Evolutionary conservation across 2,797 vertebrate genomes (phyloP), one percentile per base, ranked within the genome.

Genomic region (Spinus olivaceus): DNA sequence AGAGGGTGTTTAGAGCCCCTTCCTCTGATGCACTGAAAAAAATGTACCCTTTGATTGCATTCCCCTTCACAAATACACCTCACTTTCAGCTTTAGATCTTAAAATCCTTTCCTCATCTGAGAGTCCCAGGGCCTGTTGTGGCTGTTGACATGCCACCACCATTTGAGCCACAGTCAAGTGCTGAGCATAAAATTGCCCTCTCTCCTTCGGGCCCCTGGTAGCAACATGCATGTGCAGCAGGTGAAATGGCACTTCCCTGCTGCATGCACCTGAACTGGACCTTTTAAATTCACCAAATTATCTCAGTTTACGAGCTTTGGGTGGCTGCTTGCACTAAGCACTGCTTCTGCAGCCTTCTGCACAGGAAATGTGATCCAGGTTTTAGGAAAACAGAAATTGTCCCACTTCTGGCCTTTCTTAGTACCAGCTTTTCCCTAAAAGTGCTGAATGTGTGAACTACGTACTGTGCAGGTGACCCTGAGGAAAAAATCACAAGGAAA

Each of bases 1-100:
- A 98, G 97, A 96, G 64, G 64, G 57, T 79, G 63, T 57, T 92
- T 94, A 70, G 53, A 95, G 80, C 77, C 87, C 96, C 93, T 96
- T 94, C 86, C 81, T 95, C 92, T 70, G 86, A 94, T 89, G 92
- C 83, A 86, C 85, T 83, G 95, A 88, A 93, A 85, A 67, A 92
- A 88, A 95, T 70, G 64, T 33, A 81, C 82, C 50, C 66, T 90
- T 95, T 95, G 85, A 47, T 71, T 79, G 76, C 49, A 78, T 92
- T 91, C 59, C 30, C 72, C 80, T 72, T 66, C 78, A 57, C 53
- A 74, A 92, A 95, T 85, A 87, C 79, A 91, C 92, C 94, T 77
- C 81, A 92, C 77, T 88, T 87, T 92, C 96, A 91, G 91, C 89
- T 96, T 93, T 91, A 93, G 81, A 56, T 84, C 95, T 96, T 94